A percentile compares a stretch with the other conserved stretches of the same genome.
phyloP scores from a whole-genome alignment of 2,888 invertebrate genomes.

The Lordiphosa fenestrarum region DNA sequence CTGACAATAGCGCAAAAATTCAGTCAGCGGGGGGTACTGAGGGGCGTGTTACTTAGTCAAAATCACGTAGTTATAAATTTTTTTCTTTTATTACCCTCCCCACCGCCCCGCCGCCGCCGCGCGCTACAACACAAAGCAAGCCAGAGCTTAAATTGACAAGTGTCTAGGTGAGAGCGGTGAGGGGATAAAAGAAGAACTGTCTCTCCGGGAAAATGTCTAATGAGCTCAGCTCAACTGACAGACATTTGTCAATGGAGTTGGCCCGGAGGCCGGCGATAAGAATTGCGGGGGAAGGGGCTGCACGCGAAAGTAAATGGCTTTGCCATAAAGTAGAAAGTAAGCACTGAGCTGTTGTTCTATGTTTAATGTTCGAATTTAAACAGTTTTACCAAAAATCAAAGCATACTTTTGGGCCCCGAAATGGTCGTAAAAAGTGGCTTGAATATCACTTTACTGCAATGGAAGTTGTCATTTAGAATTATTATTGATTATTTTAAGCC shows the following conservation, averaged over 20 bases:
- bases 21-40: constrained; percentile 17
- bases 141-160: constrained; percentile 52
- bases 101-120: background rate
- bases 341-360: too few species aligned
- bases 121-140: constrained; percentile 17
- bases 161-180: constrained; percentile 1
- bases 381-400: too few species aligned
- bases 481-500: too few species aligned
- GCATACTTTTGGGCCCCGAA: too few species aligned
- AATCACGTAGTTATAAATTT: constrained; percentile 70
- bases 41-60: constrained; percentile 67
- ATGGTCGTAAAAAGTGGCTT: too few species aligned
- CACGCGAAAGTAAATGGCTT: background rate
- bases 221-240: constrained; percentile 64
- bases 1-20: constrained; percentile 64
- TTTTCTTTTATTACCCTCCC: constrained; percentile 59
- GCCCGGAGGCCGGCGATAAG: constrained; percentile 48
- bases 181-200: constrained; percentile 24
- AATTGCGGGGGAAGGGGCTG: background rate
- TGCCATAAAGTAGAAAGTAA: too few species aligned
- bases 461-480: too few species aligned
- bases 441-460: too few species aligned
- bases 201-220: constrained; percentile 54
- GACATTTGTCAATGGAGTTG: constrained; percentile 63
- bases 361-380: too few species aligned